Percentiles rank a stretch among this genome's conserved stretches.
These are phyloP conservation scores for Uria lomvia DNA, from an alignment of 2,113 vertebrate species.

Conservation along the genomic window DNA sequence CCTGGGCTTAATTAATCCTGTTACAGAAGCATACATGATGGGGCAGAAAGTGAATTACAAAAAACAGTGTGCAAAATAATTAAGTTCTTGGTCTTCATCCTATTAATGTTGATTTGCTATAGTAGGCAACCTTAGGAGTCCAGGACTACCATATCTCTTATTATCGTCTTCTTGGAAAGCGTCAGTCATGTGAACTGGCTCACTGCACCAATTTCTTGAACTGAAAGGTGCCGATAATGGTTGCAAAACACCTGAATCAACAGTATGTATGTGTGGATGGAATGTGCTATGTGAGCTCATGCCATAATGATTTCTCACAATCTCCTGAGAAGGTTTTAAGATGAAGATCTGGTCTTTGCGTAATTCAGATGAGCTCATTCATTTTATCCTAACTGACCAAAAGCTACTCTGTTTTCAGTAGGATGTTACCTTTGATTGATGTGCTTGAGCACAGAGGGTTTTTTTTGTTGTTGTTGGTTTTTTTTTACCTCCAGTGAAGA, in stretches of 20 bases:
- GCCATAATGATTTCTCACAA: neutral
- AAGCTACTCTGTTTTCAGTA: neutral
- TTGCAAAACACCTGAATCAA: neutral
- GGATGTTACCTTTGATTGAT: neutral
- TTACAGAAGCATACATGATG: neutral
- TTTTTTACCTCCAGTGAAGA: neutral
- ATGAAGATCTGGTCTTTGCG: neutral
- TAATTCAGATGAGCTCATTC: neutral
- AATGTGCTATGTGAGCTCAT: neutral
- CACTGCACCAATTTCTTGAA: neutral
- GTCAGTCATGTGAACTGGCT: accelerated
- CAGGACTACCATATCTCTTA: neutral
- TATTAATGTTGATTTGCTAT: neutral
- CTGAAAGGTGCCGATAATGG: neutral
- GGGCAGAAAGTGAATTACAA: neutral
- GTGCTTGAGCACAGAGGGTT: neutral
- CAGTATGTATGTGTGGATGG: neutral
- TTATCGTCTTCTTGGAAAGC: neutral
- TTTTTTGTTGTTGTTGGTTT: neutral
- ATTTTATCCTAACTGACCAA: neutral
- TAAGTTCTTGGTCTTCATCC: neutral
- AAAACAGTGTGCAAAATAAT: neutral
- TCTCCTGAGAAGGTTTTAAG: neutral
- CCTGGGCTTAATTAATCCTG: neutral
- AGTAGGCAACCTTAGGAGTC: neutral